Base-by-base conservation (phyloP, 2,797 vertebrate genomes). In the Tamandua tetradactyla region DNA sequence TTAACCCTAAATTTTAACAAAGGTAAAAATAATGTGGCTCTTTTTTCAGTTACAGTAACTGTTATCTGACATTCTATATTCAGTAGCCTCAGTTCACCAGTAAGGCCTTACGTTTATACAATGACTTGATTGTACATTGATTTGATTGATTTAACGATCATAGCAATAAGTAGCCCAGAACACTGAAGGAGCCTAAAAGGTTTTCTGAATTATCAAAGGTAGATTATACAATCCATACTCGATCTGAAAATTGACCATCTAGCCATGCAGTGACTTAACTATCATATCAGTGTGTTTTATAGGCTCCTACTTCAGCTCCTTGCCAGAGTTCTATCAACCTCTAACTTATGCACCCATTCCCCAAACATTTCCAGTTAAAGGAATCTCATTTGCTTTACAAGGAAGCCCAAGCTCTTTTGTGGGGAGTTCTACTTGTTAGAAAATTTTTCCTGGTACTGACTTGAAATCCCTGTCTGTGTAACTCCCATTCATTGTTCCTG, bases 1-100 rank as follows among this genome's bases (percentile, higher is more conserved):
- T 83, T 95, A 89, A 91, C 18, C 32, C 95, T 78, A 92, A 80
- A 61, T 87, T 52, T 87, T 90, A 95, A 71, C 47, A 72, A 94
- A 80, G 14, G 17, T 72, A 87, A 93, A 89, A 93, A 82, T 81
- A 87, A 27, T 32, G n/a, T 42, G 15, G 27, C 35, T 35, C 1
- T 78, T 91, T 97, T 35, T 83, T 66, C 40, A 80, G 20, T 82
- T 83, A 64, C 22, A 69, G 42, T 62, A 74, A 61, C 47, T 17
- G 0, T 69, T 89, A 35, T 2, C 35, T 66, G 42, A 3, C 18
- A 8, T 90, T 49, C 75, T 62, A 25, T 64, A 91, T 62, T 44
- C 15, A 52, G 35, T 8, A 40, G n/a, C 47, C 61, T 91, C 59
- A 44, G 47, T 55, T 89, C 90, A 55, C n/a, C 30, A 75, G 40